These are phyloP conservation scores for Sterrhoptilus dennistouni DNA, from an alignment of 2,113 vertebrate species.

Conservation along the genomic window DNA sequence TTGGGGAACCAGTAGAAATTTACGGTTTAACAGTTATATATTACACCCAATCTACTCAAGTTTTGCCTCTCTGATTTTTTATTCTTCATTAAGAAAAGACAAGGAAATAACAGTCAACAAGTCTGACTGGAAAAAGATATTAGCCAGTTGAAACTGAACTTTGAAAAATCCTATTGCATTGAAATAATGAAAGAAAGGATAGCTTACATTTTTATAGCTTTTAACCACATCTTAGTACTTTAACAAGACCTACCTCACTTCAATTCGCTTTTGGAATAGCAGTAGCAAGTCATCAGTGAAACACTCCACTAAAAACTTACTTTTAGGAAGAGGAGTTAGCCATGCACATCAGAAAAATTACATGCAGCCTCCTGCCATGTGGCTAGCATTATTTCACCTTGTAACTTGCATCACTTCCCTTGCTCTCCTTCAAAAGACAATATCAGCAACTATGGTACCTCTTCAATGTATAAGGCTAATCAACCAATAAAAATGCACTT, in stretches of 20 bases:
- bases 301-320: background rate
- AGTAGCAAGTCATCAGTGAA: background rate
- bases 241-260: background rate
- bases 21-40: background rate
- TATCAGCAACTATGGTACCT: background rate
- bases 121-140: background rate
- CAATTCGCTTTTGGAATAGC: background rate
- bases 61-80: background rate
- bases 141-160: background rate
- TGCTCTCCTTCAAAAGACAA: background rate
- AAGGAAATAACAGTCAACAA: background rate
- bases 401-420: background rate
- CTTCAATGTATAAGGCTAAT: background rate
- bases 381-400: background rate
- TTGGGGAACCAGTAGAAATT: background rate
- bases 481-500: background rate
- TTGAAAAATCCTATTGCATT: background rate
- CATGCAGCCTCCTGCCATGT: background rate
- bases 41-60: background rate
- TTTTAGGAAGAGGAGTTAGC: background rate
- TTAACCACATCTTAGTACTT: background rate
- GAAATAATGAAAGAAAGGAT: background rate
- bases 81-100: background rate
- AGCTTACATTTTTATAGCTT: background rate
- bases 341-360: background rate